Base-by-base conservation (phyloP, 2,797 vertebrate species). In the Enteromius paludinosus region DNA sequence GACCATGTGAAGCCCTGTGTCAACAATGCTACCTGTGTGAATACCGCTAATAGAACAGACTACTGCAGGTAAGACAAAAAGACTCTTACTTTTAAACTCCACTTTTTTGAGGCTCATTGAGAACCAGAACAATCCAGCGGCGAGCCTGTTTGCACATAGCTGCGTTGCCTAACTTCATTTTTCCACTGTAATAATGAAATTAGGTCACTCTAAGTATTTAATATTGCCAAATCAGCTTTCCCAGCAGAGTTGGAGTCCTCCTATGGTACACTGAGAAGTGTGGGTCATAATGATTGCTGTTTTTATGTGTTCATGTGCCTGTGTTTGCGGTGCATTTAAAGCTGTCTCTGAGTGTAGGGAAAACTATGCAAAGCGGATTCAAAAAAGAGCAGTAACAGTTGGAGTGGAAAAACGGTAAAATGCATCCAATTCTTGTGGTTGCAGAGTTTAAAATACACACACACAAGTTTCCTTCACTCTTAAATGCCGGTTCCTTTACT, bases 1-100 rank as follows among this genome's bases (percentile, higher is more conserved):
- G 95, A 96, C 78, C 85, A 92, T 79, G 94, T 93, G 86, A 95
- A 90, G 33, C 97, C 97, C 0, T 99, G 97, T 90, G 92, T 97
- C 78, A 96, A 98, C 92, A 96, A 97, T 76, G 97, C 96, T 47
- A 95, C 91, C 25, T 99, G 97, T 92, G 87, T 96, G 87, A 95
- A 94, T 0, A 93, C 82, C 92, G 85, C 68, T 47, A 97, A 98
- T 9, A 96, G 96, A 86, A 97, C 96, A 25, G 96, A 94, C 91
- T 95, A 96, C 89, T 99, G 97, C 96, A 97, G 94, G 97, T 99
- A 95, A 96, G 96, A 90, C 38, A 15, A 33, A 72, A 38, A 4
- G 10, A 62, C 25, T 65, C 23, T 62, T n/a, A 59, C 4, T 30
- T 70, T 78, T 59, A 45, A 74, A 81, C 23, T 64, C 35, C 49